Conservation (phyloP, 2,797 vertebrate species). For the Peromyscus aztecus region DNA sequence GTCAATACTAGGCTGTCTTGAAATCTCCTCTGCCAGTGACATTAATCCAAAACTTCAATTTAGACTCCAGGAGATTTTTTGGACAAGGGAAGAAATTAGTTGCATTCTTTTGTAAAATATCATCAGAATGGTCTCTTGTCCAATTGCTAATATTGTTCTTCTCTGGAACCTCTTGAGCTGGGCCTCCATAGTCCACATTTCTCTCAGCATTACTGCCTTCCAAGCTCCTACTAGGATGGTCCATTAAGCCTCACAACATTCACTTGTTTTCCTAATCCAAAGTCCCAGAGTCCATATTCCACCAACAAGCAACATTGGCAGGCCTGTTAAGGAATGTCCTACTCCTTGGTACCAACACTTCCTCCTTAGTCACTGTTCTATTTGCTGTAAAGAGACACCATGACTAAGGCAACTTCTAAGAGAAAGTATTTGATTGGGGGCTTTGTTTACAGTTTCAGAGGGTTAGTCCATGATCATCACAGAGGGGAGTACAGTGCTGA, state of each 20-base stretch:
- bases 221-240: not conserved
- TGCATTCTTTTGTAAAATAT: too few species aligned
- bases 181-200: not conserved
- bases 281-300: not conserved
- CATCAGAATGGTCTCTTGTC: too few species aligned
- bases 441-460: not conserved
- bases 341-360: not conserved
- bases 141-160: too few species aligned
- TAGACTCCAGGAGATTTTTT: not conserved
- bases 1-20: not conserved
- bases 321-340: not conserved
- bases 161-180: too few species aligned
- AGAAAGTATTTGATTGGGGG: not conserved
- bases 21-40: not conserved
- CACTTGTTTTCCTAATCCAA: not conserved
- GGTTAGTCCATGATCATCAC: not conserved
- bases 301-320: not conserved
- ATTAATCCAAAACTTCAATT: not conserved
- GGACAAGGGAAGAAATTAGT: not conserved
- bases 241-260: not conserved
- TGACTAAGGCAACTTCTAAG: not conserved
- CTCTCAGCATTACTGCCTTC: not conserved
- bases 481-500: not conserved
- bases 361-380: not conserved
- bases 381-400: not conserved